phyloP scores from a whole-genome alignment of 2,113 vertebrate species.

The Apodemus sylvaticus region DNA sequence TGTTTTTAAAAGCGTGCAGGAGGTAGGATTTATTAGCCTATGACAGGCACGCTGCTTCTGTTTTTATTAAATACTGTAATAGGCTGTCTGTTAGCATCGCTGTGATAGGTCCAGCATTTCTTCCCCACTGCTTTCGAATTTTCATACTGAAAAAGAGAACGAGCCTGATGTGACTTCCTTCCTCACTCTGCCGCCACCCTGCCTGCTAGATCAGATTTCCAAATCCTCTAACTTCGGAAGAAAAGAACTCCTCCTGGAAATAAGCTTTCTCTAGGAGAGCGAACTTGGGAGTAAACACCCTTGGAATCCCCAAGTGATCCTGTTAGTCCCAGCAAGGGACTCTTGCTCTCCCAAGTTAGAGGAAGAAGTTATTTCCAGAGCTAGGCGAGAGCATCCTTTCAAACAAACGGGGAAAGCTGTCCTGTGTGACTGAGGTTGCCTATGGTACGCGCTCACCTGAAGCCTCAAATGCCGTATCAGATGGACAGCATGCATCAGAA shows the following conservation, averaged over 20 bases:
- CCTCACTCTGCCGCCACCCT: slow-evolving; percentile 45
- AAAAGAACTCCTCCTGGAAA: slow-evolving; percentile 41
- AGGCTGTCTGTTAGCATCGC: slow-evolving; percentile 82
- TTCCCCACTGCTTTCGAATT: slow-evolving; percentile 80
- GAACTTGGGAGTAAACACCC: slow-evolving; percentile 51
- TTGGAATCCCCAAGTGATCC: slow-evolving; percentile 34
- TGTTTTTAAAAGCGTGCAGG: slow-evolving; percentile 81
- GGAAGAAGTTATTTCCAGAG: slow-evolving; percentile 61
- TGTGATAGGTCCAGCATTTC: slow-evolving; percentile 78
- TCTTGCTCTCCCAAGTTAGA: slow-evolving; percentile 51
- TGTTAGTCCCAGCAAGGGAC: not conserved
- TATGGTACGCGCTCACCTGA: not conserved
- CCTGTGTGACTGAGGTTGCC: not conserved
- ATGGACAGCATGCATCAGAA: not conserved
- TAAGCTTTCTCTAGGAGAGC: not conserved
- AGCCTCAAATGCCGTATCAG: not conserved
- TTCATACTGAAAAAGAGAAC: slow-evolving; percentile 71
- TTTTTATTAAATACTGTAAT: slow-evolving; percentile 82
- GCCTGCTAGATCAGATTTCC: slow-evolving; percentile 72
- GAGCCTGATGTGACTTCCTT: slow-evolving; percentile 74
- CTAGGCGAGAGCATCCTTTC: not conserved
- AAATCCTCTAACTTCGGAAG: slow-evolving; percentile 69
- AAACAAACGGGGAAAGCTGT: slow-evolving; percentile 60
- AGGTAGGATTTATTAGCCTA: slow-evolving; percentile 80
- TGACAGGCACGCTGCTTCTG: slow-evolving; percentile 80